Evolutionary conservation across 2,113 vertebrate genomes (phyloP).

Genomic region (Oxyruncus cristatus): DNA sequence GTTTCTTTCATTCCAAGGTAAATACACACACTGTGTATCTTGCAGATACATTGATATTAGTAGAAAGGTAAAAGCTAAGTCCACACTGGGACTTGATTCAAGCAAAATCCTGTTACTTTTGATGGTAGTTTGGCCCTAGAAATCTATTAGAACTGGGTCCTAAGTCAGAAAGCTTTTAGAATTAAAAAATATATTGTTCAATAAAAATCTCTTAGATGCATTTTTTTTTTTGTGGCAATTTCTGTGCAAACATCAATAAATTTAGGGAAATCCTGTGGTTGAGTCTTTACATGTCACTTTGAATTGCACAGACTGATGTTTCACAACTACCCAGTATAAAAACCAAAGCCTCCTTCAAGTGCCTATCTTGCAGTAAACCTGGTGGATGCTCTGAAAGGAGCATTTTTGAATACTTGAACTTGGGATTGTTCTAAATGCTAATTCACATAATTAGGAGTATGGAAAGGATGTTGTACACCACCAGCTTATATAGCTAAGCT

Average conservation of each 20-base stretch:
- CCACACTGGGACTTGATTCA: not conserved
- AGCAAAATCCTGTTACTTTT: not conserved
- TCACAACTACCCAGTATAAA: conserved; percentile 20
- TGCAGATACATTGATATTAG: not conserved
- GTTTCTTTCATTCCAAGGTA: not conserved
- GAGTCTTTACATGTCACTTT: not conserved
- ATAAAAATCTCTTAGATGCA: not conserved
- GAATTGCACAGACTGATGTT: conserved; percentile 25
- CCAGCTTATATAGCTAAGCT: conserved; percentile 42
- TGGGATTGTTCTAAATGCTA: conserved; percentile 64
- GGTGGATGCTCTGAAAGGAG: conserved; percentile 66
- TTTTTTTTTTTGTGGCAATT: not conserved
- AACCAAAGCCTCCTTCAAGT: conserved; percentile 64
- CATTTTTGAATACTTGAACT: conserved; percentile 69
- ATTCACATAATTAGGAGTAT: conserved; percentile 46
- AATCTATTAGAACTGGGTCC: not conserved
- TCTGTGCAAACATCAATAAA: not conserved
- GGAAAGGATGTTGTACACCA: conserved; percentile 37
- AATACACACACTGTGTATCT: not conserved
- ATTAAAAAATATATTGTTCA: not conserved
- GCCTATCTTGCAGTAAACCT: conserved; percentile 69
- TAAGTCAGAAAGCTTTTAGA: not conserved
- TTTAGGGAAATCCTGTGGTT: not conserved
- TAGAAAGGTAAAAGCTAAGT: not conserved
- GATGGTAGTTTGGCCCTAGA: not conserved